Evolutionary conservation across 2,797 vertebrate genomes (phyloP).

Genomic region (Anisognathus igniventris): DNA sequence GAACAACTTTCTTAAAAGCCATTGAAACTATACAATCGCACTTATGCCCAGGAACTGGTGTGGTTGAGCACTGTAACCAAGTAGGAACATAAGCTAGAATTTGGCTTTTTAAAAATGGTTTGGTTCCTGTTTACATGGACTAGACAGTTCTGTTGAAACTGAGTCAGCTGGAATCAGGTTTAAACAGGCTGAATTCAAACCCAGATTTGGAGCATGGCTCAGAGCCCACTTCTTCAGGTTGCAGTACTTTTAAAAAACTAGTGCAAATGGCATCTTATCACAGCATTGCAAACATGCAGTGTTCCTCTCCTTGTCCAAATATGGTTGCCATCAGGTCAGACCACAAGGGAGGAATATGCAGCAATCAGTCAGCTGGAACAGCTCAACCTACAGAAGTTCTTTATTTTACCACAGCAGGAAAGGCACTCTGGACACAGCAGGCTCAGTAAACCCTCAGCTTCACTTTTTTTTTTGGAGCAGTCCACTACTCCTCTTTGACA

Average conservation of each 20-base stretch:
- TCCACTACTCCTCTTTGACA: slow-evolving; percentile 25
- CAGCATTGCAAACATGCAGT: slow-evolving; percentile 73
- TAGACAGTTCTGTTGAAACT: slow-evolving; percentile 8
- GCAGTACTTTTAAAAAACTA: slow-evolving; percentile 74
- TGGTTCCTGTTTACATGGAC: background rate
- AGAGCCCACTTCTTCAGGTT: slow-evolving; percentile 71
- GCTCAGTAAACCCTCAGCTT: slow-evolving; percentile 55
- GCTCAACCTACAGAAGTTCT: slow-evolving; percentile 50
- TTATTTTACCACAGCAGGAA: slow-evolving; percentile 70
- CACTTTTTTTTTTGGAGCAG: slow-evolving; percentile 23
- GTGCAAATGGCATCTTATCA: slow-evolving; percentile 79
- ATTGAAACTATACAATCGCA: background rate
- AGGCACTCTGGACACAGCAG: slow-evolving; percentile 76
- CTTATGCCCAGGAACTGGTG: background rate
- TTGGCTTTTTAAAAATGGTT: background rate
- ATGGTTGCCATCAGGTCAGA: slow-evolving; percentile 50
- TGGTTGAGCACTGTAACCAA: background rate
- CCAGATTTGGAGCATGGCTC: background rate
- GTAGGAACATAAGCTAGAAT: background rate
- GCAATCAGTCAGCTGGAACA: slow-evolving; percentile 67
- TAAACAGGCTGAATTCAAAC: slow-evolving; percentile 42
- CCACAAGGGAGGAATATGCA: slow-evolving; percentile 68
- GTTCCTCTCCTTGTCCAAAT: slow-evolving; percentile 63
- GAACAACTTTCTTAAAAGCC: slow-evolving; percentile 27
- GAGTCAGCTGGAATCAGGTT: slow-evolving; percentile 35